A percentile compares a stretch with the other conserved stretches of the same genome.
Conservation (phyloP, 2,888 invertebrate genomes). For the Philereme transversata region DNA sequence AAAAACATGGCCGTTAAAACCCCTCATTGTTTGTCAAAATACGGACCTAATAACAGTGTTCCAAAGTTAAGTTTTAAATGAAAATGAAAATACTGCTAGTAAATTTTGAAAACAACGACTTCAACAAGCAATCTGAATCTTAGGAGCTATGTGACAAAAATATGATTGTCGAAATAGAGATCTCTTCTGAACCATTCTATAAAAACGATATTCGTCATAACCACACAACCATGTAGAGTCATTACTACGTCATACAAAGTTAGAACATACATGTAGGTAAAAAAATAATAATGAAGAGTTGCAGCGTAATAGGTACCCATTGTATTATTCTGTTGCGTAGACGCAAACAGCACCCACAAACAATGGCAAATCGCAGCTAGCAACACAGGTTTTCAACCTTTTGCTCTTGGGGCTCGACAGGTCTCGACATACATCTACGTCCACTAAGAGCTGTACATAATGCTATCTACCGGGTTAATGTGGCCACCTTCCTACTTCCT, state of each 20-base stretch:
- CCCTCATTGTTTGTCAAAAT: too few relatives aligned
- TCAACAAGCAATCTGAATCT: too few relatives aligned
- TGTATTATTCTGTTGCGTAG: constrained; percentile 8
- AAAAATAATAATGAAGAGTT: constrained; percentile 6
- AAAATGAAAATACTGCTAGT: neutral
- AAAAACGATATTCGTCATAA: too few relatives aligned
- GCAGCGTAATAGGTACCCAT: neutral
- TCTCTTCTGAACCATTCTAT: too few relatives aligned
- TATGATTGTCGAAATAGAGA: too few relatives aligned
- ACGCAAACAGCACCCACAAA: constrained; percentile 27
- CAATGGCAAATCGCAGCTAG: constrained; percentile 42
- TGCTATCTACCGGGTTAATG: constrained; percentile 16
- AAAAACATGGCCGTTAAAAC: too few relatives aligned
- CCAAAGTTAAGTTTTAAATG: neutral
- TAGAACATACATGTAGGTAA: neutral
- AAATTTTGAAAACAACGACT: too few relatives aligned
- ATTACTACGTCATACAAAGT: too few relatives aligned
- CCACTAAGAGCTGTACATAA: constrained; percentile 39
- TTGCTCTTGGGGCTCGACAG: constrained; percentile 67
- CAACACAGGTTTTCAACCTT: constrained; percentile 68
- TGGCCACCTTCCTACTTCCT: constrained; percentile 34
- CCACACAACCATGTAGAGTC: too few relatives aligned
- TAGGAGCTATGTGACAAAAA: too few relatives aligned
- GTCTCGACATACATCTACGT: constrained; percentile 55
- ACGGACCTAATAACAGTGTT: too few relatives aligned